Evolutionary conservation across 1,140 invertebrate species (phyloP), one percentile per base, ranked within the genome.

Genomic region (Charaxes varanes): DNA sequence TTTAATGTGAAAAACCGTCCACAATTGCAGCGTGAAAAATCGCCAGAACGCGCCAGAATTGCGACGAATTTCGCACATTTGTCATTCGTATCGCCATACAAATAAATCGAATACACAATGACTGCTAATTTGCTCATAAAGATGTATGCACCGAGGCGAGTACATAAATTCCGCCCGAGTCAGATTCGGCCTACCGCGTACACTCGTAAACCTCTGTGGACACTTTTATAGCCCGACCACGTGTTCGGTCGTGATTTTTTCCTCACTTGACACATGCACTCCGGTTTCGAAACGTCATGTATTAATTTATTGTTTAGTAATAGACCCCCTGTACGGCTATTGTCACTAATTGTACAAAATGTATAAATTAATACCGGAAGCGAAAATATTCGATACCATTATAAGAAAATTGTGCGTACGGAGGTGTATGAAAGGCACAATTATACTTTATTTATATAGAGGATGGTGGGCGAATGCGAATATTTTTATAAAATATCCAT

Each of bases 91-190:
- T 50, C 49, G 56, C 48, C n/a, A 44, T 60, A 62, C 64, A 63
- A 73, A 79, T 79, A 79, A 82, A 79, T 78, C 72, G 57, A 53
- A 68, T 65, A 57, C 68, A 81, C 73, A 79, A 79, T 77, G 73
- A 77, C 64, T 81, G 69, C 74, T 81, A 81, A 81, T 83, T 83
- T 81, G 76, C 68, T 70, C 67, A 55, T 70, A 72, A 81, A 83
- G 79, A 81, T 67, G 68, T 76, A 83, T 80, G 79, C 72, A 77
- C 56, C 58, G 59, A 37, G 49, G 46, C 45, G 46, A 59, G 70
- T 68, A 62, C 74, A 77, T 80, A 80, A 80, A 80, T n/a, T 79
- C 65, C 53, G 65, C 10, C 33, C 51, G 58, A 77, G 74, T 73
- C 72, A 69, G 56, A 64, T 72, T 74, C 63, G 73, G 68, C 76